Evolutionary conservation across 2,797 vertebrate genomes (phyloP), one percentile per base, ranked within the genome.

Genomic region (Cyclura pinguis): DNA sequence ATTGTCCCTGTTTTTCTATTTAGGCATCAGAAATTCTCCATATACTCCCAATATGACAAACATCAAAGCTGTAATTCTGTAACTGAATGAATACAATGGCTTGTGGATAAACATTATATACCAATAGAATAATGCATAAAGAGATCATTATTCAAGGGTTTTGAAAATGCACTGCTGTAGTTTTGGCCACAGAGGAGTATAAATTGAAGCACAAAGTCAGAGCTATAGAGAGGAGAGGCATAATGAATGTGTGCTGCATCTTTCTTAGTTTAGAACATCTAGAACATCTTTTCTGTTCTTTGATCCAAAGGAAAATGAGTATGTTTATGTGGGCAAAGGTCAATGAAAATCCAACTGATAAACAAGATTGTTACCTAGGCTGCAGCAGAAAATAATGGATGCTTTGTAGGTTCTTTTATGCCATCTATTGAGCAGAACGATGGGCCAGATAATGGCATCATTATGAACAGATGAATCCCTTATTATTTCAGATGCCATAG

Each of bases 391-490:
- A 62, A 62, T 85, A 85, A 73, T 62, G 32, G 69, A 3, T 85
- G 62, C 47, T 64, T 38, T 88, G 67, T 74, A 85, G 6, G 62
- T 86, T 76, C 32, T 72, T 67, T 42, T 89, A 42, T 77, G 16
- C 22, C 10, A 82, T 67, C 76, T 24, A 88, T 52, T 76, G 42
- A 81, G 67, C n/a, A 85, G 62, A 80, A 88, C 27, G 24, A 87
- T 29, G 50, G 81, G 82, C 50, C 38, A 74, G 78, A 74, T 82
- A 88, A 91, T 82, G 67, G 76, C 14, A n/a, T 80, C 86, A 88
- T 89, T 55, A 89, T 10, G 64, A 77, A 67, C 50, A 55, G 55
- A 76, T 62, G 83, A 69, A 86, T 84, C 64, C 87, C 32, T 74
- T 90, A 89, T 64, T 32, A 77, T 47, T 80, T 29, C 32, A 59